Evolutionary conservation across 1,140 invertebrate genomes (phyloP), one percentile per base, ranked within the genome.

Genomic region (Drosophila quadrilineata): DNA sequence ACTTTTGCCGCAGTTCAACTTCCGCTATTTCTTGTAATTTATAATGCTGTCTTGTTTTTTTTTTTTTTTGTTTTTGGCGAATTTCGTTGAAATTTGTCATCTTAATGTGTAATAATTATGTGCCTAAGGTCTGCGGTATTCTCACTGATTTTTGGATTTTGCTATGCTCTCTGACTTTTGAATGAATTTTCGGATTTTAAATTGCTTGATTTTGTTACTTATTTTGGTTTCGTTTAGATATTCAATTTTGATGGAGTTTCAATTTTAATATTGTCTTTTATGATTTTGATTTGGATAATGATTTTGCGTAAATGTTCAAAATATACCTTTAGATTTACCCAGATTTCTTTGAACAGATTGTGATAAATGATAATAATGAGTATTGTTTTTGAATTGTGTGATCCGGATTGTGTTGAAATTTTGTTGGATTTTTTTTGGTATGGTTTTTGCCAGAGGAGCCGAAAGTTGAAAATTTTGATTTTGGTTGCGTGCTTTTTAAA

Each of bases 1-100:
- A 75, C 80, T 75, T 85, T 84, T 85, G 74, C 74, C 79, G 79
- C 79, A 85, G 75, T 85, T 85, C 79, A 85, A 85, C 79, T 85
- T 85, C 79, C 79, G 79, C 49, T 80, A 41, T 62, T 79, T 75
- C 75, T 85, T 79, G 67, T 85, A 85, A 85, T 85, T 85, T 85
- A 85, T 85, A 86, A n/a, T n/a, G n/a, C n/a, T n/a, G n/a, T n/a
- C n/a, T n/a, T n/a, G n/a, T n/a, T n/a, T n/a, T n/a, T n/a, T n/a
- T n/a, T n/a, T n/a, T 71, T 85, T 58, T 64, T 75, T 75, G 48
- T 73, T 71, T 85, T 84, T 64, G 64, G 66, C 59, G 49, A 74
- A 74, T 84, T 85, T 54, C 52, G 56, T 35, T 69, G 75, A 56
- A 84, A 80, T 82, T 82, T 74, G 71, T 82, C 77, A 82, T 85